phyloP scores from a whole-genome alignment of 2,113 vertebrate genomes.

The Aphelocoma coerulescens region DNA sequence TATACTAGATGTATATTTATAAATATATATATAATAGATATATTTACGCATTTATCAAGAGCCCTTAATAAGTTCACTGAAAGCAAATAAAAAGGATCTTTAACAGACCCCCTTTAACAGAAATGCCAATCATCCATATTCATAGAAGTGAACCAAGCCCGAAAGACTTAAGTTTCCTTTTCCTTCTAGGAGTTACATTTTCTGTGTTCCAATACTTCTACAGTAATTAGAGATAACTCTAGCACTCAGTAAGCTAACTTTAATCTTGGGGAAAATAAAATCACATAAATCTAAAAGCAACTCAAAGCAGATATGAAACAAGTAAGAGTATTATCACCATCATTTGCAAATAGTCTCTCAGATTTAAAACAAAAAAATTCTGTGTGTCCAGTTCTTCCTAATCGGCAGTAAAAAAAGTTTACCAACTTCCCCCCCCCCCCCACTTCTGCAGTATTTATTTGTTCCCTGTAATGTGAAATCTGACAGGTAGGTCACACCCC shows the following conservation, averaged over 20 bases:
- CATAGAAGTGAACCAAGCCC: background rate
- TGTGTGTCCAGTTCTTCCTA: background rate
- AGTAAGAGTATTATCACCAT: background rate
- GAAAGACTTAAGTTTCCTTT: background rate
- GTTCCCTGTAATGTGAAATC: background rate
- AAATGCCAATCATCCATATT: background rate
- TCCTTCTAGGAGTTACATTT: background rate
- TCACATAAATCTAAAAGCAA: background rate
- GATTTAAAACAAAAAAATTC: background rate
- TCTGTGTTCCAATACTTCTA: background rate
- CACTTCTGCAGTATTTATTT: background rate
- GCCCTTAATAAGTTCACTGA: background rate
- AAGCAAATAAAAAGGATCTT: background rate
- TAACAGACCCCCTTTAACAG: background rate
- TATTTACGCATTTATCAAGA: background rate
- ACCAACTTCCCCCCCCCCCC: fast-evolving
- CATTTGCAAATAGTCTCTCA: background rate
- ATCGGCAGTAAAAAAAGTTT: background rate
- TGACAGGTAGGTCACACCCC: background rate
- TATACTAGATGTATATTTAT: background rate
- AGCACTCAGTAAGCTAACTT: background rate
- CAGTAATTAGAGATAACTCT: background rate
- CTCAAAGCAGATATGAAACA: background rate
- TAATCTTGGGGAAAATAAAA: background rate
- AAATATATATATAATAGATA: background rate